These are phyloP conservation scores for Eristalis arbustorum DNA, from an alignment of 2,888 invertebrate species.

Conservation along the genomic window DNA sequence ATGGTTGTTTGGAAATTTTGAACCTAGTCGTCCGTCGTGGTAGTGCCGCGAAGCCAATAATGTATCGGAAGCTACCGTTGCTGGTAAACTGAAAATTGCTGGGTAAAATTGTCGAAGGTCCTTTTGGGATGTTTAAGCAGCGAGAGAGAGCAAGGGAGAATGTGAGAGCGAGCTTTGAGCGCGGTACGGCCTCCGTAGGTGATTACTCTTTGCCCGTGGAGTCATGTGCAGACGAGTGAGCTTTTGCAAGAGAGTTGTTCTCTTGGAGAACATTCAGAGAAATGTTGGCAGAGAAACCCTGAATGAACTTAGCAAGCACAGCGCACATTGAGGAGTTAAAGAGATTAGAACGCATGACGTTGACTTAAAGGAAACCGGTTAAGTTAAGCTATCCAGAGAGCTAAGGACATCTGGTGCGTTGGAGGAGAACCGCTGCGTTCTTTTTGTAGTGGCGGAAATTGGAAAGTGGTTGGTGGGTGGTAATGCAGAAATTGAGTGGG, in stretches of 20 bases:
- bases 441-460: neutral
- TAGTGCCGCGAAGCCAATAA: constrained; percentile 62
- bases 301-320: too few relatives aligned
- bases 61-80: constrained; percentile 69
- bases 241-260: neutral
- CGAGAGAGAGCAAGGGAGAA: neutral
- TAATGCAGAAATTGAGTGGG: neutral
- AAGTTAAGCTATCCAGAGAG: neutral
- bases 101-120: constrained; percentile 68
- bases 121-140: constrained; percentile 58
- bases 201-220: constrained; percentile 31
- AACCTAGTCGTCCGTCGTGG: constrained; percentile 4
- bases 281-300: neutral
- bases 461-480: neutral
- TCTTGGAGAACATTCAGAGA: neutral
- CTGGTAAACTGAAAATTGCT: constrained; percentile 67
- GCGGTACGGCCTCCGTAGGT: constrained; percentile 56
- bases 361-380: too few relatives aligned
- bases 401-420: neutral
- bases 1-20: neutral
- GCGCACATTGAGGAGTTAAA: too few relatives aligned
- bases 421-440: neutral
- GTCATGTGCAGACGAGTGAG: constrained; percentile 50
- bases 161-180: constrained; percentile 35
- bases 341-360: too few relatives aligned